Conservation (phyloP, 2,888 invertebrate genomes). For the Microchrysa polita region DNA sequence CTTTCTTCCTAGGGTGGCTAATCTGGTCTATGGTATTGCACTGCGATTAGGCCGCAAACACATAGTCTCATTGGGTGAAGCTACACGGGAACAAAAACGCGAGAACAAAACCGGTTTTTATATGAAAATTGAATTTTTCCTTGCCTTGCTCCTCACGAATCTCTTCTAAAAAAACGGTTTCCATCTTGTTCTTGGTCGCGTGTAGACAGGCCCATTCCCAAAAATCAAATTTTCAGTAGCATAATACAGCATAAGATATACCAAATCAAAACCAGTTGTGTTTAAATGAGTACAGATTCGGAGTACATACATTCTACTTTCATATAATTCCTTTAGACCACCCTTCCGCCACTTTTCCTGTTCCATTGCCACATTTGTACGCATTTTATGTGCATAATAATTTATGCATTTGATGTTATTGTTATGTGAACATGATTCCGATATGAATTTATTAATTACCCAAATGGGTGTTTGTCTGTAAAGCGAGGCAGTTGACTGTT, state of each 20-base stretch:
- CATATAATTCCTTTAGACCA: conserved; percentile 29
- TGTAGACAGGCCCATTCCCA: neutral
- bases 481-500: conserved; percentile 1
- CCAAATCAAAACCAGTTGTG: neutral
- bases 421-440: conserved; percentile 44
- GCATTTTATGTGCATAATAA: conserved; percentile 39
- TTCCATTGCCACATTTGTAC: neutral
- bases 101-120: too few relatives aligned
- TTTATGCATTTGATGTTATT: conserved; percentile 45
- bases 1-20: conserved; percentile 18
- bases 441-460: conserved; percentile 45
- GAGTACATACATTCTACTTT: neutral
- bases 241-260: neutral
- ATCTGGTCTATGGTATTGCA: neutral
- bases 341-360: neutral
- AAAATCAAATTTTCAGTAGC: neutral
- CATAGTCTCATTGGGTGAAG: conserved; percentile 2
- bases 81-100: too few relatives aligned
- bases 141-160: too few relatives aligned
- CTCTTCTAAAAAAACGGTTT: too few relatives aligned
- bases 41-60: neutral
- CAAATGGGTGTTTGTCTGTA: conserved; percentile 42
- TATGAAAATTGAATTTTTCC: too few relatives aligned
- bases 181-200: too few relatives aligned
- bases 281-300: neutral